Evolutionary conservation across 2,797 vertebrate genomes (phyloP), one percentile per base, ranked within the genome.

Genomic region (Chloroceryle inda): DNA sequence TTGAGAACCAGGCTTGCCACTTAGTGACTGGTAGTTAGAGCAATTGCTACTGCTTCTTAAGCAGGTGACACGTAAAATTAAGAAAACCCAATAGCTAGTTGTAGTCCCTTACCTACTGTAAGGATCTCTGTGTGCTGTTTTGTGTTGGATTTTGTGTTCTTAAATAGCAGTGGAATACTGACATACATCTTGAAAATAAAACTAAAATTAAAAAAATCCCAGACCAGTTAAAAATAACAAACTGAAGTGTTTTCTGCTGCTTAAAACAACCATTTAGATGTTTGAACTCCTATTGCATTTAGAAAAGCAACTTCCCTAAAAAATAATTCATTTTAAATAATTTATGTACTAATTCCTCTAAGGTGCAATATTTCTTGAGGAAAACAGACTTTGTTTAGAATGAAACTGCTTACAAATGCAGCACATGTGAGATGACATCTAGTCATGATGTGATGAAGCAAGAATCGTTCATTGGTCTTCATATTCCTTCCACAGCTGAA

Each of bases 401-500:
- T 73, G 11, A 80, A 83, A 37, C 29, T 67, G 4, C 38, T 67
- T n/a, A 27, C 31, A 74, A 42, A 38, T 86, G n/a, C 15, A 63
- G 6, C 50, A 45, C 18, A 23, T 10, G 2, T 71, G 35, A 35
- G 47, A 31, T 1, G 27, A 21, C 26, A n/a, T 52, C 56, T 75
- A 49, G n/a, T 68, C 20, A 6, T 53, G 37, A 23, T 87, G 12
- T 27, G 10, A 59, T 50, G 47, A 55, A 62, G 42, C 42, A 29
- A 67, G 78, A 92, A 19, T 84, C 14, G 17, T 82, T 81, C 67
- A 76, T 77, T 88, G 45, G 20, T 89, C 49, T 62, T 89, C 68
- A 49, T 58, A 24, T 77, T 96, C 23, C 16, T 85, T 84, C 85
- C 53, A 31, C 95, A 99, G 99, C 99, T 77, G 99, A 99, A 96